Conservation (phyloP, 1,140 invertebrate species). For the Drosophila sp. region DNA sequence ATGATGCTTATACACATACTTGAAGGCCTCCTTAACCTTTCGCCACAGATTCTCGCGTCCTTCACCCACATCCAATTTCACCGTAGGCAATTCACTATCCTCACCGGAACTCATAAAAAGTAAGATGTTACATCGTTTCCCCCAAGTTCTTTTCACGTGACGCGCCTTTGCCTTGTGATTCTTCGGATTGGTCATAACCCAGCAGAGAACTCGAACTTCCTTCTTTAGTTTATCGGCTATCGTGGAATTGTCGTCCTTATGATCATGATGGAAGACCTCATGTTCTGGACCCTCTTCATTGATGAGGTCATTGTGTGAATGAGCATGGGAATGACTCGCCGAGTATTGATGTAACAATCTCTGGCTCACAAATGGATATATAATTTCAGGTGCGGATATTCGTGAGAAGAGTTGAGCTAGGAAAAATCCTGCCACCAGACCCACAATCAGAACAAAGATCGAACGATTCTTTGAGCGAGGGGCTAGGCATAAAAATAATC, state of each 20-base stretch:
- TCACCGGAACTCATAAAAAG: conserved; percentile 93
- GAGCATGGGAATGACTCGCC: not conserved
- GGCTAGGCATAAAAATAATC: not conserved
- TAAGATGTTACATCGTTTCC: conserved; percentile 94
- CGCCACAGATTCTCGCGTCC: conserved; percentile 95
- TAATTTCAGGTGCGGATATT: conserved; percentile 3
- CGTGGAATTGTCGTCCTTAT: conserved; percentile 34
- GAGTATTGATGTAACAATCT: conserved; percentile 11
- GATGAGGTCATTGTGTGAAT: not conserved
- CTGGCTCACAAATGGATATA: conserved; percentile 27
- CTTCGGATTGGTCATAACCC: conserved; percentile 46
- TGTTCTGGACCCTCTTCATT: not conserved
- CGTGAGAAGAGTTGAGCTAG: conserved; percentile 27
- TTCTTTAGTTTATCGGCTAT: conserved; percentile 42
- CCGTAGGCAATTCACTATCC: conserved; percentile 87
- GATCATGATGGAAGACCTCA: conserved; percentile 28
- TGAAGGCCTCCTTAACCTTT: conserved; percentile 96
- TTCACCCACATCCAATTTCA: conserved; percentile 90
- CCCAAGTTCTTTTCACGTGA: conserved; percentile 95
- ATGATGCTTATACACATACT: conserved; percentile 93
- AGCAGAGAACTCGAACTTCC: conserved; percentile 47
- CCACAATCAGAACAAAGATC: conserved; percentile 38
- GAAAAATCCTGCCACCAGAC: conserved; percentile 38
- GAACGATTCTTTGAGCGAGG: conserved; percentile 41
- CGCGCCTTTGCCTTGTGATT: conserved; percentile 45